Evolutionary conservation across 2,888 invertebrate genomes (phyloP), one percentile per base, ranked within the genome.

Genomic region (Noctua janthe): DNA sequence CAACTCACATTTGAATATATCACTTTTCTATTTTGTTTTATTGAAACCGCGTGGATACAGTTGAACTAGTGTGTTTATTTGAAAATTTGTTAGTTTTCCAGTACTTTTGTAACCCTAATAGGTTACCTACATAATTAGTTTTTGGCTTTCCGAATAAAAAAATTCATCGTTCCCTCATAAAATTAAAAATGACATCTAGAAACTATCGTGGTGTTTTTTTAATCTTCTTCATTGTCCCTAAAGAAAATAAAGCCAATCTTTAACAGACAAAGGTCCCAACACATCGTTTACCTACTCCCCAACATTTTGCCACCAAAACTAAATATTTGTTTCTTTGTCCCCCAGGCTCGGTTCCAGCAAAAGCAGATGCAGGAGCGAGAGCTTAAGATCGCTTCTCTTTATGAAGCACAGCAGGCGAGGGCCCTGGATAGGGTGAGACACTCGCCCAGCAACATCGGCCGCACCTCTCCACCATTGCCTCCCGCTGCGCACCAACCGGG

Each of bases 321-420:
- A 51, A 72, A 10, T 29, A 47, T 56, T 4, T 0, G 0, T 56
- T 70, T 56, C n/a, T 35, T 75, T 92, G 88, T 76, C 87, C 96
- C 95, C 7, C 97, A 99, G 98, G 98, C 98, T 86, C 97, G 98
- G 82, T 98, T 98, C 94, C 98, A 98, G 93, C 98, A 98, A 94
- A 98, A 98, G 91, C 98, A 98, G 91, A 97, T 98, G 94, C 98
- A 98, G 93, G 98, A 98, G 93, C 98, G 98, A 87, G 98, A 98
- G 93, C 97, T 98, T 95, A 98, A 98, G 91, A 97, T 98, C 81
- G 97, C 98, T 62, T 97, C 94, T 10, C 89, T 94, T 0, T 98
- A 98, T 94, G 98, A 98, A 88, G 97, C 97, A 78, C 98, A 98
- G 89, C 98, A 98, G 90, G 97, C 98, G 87, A 95, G 97, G 43